These are phyloP conservation scores for Pemphredon lugubris DNA, from an alignment of 2,888 invertebrate genomes.

Conservation along the genomic window DNA sequence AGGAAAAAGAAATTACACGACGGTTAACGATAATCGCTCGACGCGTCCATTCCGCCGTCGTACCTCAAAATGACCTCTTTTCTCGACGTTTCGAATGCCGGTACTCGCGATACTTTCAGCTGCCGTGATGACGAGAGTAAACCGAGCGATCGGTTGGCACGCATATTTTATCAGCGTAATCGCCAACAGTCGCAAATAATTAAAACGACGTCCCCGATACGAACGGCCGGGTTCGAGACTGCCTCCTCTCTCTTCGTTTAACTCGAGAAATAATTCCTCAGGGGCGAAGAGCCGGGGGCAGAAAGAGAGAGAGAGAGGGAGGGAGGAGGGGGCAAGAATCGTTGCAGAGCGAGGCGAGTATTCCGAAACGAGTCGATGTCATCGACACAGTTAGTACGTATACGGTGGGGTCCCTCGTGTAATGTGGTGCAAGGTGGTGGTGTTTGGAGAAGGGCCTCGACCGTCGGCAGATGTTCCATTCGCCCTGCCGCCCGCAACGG, in stretches of 20 bases:
- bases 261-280: too few species aligned
- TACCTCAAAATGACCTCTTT: conserved; percentile 54
- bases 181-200: too few species aligned
- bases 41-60: conserved; percentile 17
- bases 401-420: conserved; percentile 51
- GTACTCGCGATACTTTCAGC: conserved; percentile 60
- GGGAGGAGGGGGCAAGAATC: too few species aligned
- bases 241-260: too few species aligned
- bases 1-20: too few species aligned
- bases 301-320: too few species aligned
- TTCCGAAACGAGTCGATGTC: conserved; percentile 54
- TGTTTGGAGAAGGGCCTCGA: conserved; percentile 70
- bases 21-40: conserved; percentile 22
- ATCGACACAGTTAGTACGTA: conserved; percentile 54
- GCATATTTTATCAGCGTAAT: too few species aligned
- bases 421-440: conserved; percentile 71
- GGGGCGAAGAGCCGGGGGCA: too few species aligned
- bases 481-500: conserved; percentile 73
- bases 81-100: conserved; percentile 69
- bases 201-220: neutral
- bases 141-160: conserved; percentile 9
- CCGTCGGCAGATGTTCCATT: conserved; percentile 80
- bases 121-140: conserved; percentile 33
- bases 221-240: too few species aligned
- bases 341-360: too few species aligned